Percentiles rank a stretch among this genome's conserved stretches.
Evolutionary conservation across 2,797 vertebrate species (phyloP).

Genomic region (Coracias cyanogaster): DNA sequence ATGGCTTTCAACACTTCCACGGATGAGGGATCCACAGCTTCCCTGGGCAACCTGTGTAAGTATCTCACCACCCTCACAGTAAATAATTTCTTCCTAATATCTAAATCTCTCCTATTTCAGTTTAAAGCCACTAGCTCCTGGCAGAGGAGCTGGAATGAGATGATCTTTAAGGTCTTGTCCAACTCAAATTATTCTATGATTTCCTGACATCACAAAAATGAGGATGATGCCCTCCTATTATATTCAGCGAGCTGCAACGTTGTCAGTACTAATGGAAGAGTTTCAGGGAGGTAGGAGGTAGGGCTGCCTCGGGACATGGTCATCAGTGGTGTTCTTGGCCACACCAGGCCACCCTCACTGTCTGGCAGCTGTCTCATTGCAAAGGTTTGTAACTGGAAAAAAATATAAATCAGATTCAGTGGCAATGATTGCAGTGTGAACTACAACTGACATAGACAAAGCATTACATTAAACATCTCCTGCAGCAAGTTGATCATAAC

Average conservation of each 20-base stretch:
- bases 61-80: background rate
- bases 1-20: background rate
- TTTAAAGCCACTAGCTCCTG: no score
- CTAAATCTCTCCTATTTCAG: no score
- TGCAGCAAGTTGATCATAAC: background rate
- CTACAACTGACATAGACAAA: background rate
- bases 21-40: background rate
- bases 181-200: no score
- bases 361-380: background rate
- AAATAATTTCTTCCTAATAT: no score
- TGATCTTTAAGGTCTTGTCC: no score
- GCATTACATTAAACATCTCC: background rate
- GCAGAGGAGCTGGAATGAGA: no score
- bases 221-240: background rate
- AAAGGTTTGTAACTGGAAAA: background rate
- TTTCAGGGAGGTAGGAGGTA: background rate
- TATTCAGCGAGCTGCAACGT: background rate
- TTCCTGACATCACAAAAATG: background rate
- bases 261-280: background rate
- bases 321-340: no score
- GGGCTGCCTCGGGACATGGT: background rate
- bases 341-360: accelerated
- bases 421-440: background rate
- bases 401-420: background rate
- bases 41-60: background rate